Evolutionary conservation across 2,888 invertebrate species (phyloP).

Genomic region (Coleophora flavipennella): DNA sequence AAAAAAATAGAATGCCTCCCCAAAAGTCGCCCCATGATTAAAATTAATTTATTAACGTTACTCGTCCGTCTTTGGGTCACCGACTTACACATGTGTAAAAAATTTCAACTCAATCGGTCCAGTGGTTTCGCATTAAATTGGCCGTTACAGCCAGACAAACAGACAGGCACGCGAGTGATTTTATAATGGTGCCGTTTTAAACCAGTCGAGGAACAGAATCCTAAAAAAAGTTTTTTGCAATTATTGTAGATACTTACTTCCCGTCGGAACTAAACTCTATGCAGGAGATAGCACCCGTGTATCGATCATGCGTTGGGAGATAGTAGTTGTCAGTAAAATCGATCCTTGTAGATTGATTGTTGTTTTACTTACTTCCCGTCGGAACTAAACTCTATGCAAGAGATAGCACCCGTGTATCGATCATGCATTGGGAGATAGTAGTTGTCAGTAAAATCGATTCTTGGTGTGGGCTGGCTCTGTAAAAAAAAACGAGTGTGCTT

Average conservation of each 20-base stretch:
- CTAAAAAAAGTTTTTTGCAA: too few relatives aligned
- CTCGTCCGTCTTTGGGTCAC: too few relatives aligned
- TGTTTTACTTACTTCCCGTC: constrained; percentile 64
- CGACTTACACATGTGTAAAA: too few relatives aligned
- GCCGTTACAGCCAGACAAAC: too few relatives aligned
- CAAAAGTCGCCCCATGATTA: too few relatives aligned
- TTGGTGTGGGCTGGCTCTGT: constrained; percentile 53
- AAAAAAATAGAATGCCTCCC: too few relatives aligned
- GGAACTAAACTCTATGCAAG: constrained; percentile 74
- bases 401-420: constrained; percentile 77
- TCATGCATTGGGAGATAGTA: constrained; percentile 84
- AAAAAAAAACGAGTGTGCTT: constrained; percentile 5
- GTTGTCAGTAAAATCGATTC: constrained; percentile 69
- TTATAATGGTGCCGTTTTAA: too few relatives aligned
- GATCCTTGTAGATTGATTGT: constrained; percentile 29
- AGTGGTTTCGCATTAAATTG: too few relatives aligned
- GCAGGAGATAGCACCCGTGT: constrained; percentile 77
- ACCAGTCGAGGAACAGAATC: too few relatives aligned
- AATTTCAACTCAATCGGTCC: too few relatives aligned
- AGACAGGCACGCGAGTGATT: too few relatives aligned
- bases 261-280: constrained; percentile 76
- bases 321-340: constrained; percentile 75
- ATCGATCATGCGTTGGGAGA: constrained; percentile 82
- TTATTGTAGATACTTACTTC: constrained; percentile 52
- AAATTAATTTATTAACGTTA: too few relatives aligned